Evolutionary conservation across 2,113 vertebrate species (phyloP), one percentile per base, ranked within the genome.

Genomic region (Callospermophilus lateralis): DNA sequence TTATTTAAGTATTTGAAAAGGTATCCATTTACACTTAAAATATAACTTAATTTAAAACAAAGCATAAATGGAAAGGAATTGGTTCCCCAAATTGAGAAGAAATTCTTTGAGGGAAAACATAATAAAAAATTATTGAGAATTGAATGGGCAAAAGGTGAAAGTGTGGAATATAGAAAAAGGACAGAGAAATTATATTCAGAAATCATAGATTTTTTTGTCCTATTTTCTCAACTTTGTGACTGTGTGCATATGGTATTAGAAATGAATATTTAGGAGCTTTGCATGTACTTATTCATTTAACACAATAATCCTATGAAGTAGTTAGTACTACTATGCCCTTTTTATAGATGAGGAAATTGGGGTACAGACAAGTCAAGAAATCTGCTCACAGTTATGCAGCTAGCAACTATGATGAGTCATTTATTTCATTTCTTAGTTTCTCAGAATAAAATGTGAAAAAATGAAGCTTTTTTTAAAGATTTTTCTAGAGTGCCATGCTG

Each of bases 1-100:
- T 80, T 51, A 95, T 28, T 70, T 80, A 85, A 61, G 4, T 93
- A 70, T 90, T 88, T 90, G 24, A 3, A 58, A 68, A 84, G 61
- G 4, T 19, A 13, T 61, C 30, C 65, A 73, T 26, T 76, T 84
- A 42, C 24, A 76, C n/a, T 32, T 58, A 61, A 89, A 88, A 89
- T 63, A n/a, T 32, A 76, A 5, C n/a, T 10, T 37, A 32, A 67
- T 42, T 84, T 80, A 93, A 93, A 84, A 73, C 84, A 81, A 88
- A 94, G 42, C 42, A 8, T 63, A 94, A 93, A 78, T 70, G 3
- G 24, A n/a, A 53, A 88, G 12, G 15, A 67, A 72, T 28, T 37
- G 11, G 19, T 83, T 12, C 3, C 34, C 26, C 28, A 77, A 58
- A 70, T 45, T 80, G 32, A 72, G 37, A 12, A 67, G 7, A 80